Evolutionary conservation across 2,797 vertebrate genomes (phyloP), one percentile per base, ranked within the genome.

Genomic region (Xenentodon cancila): DNA sequence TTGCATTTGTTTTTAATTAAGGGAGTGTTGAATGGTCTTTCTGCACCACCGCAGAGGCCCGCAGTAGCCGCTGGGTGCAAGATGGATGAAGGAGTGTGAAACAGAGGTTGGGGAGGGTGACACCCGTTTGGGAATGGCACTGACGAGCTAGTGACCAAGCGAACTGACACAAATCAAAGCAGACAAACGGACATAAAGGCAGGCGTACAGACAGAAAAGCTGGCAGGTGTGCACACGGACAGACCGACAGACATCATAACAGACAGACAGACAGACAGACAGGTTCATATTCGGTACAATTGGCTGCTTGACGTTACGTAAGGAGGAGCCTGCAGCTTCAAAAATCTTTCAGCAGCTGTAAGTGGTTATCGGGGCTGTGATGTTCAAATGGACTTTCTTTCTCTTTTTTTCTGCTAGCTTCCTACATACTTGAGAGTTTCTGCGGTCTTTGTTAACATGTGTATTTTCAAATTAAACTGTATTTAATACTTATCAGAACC

Each of bases 61-160:
- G 63, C 79, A 73, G 80, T 77, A 80, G 84, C 80, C 47, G 68
- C 71, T 70, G 73, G 82, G 85, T 84, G 80, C 86, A 73, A 80
- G 80, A 88, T 68, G 77, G 72, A 84, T 68, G 68, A 66, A 73
- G 67, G 13, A 1, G 59, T 65, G 64, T 32, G 21, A 53, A 21
- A 49, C 30, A 68, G 48, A 55, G 61, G 52, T 20, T 25, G 73
- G 75, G 60, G 59, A 61, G 78, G 68, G 70, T 64, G 73, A 48
- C 1, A 56, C 56, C 61, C 50, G 64, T 75, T 79, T 77, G 68
- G 75, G 74, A 77, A 86, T 62, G 73, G 75, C 74, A 76, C 83
- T 81, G 73, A 82, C 53, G 52, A 85, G 87, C 79, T 84, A 83
- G 87, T 88, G 84, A 85, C 84, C 85, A 87, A 85, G 77, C 66